Evolutionary conservation across 2,797 vertebrate species (phyloP).

Genomic region (Anguilla megastoma): DNA sequence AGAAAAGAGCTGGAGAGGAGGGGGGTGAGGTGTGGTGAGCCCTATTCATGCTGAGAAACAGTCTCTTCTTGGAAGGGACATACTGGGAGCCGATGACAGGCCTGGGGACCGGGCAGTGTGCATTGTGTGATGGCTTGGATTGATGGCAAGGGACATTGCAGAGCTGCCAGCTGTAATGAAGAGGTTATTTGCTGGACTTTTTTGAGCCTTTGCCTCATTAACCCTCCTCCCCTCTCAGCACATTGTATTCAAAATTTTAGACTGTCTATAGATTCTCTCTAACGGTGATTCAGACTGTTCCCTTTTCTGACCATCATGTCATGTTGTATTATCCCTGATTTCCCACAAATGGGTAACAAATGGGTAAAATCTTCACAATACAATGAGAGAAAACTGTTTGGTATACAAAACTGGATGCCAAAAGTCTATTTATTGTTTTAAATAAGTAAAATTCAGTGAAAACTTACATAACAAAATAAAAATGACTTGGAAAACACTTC

Average conservation of each 20-base stretch:
- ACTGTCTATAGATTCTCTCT: not conserved
- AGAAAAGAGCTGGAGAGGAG: not conserved
- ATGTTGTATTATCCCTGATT: not conserved
- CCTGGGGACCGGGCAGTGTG: not conserved
- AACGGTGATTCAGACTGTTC: not conserved
- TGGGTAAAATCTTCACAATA: not conserved
- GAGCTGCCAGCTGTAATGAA: slow-evolving; percentile 61
- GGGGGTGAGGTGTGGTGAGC: not conserved
- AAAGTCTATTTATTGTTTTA: not conserved
- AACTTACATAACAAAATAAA: not conserved
- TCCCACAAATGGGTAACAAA: not conserved
- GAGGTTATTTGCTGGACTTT: slow-evolving; percentile 58
- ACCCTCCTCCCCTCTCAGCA: slow-evolving; percentile 33
- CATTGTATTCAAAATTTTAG: not conserved
- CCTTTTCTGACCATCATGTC: not conserved
- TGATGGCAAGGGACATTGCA: slow-evolving; percentile 54
- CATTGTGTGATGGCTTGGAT: slow-evolving; percentile 40
- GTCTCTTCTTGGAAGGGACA: slow-evolving; percentile 50
- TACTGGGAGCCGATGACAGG: slow-evolving; percentile 55
- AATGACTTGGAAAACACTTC: not conserved
- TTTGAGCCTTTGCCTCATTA: not conserved
- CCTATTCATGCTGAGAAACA: slow-evolving; percentile 40
- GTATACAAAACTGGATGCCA: not conserved
- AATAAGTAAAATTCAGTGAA: not conserved
- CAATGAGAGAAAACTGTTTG: not conserved